Percentiles rank a stretch among this genome's conserved stretches.
Evolutionary conservation across 2,113 vertebrate genomes (phyloP).

Genomic region (Stictonetta naevosa): DNA sequence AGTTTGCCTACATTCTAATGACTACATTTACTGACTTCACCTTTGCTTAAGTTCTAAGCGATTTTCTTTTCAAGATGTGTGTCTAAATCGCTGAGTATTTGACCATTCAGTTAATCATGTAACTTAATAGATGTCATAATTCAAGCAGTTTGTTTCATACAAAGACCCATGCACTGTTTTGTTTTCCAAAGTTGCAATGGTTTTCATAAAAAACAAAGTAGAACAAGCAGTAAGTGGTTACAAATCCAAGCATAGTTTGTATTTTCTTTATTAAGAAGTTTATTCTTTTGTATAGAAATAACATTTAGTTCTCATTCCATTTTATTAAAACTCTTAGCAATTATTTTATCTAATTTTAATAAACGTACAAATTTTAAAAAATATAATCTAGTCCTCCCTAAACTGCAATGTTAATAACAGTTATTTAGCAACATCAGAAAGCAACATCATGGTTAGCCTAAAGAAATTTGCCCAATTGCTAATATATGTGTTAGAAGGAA

Average conservation of each 20-base stretch:
- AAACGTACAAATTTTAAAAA: neutral
- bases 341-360: neutral
- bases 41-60: neutral
- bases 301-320: constrained; percentile 32
- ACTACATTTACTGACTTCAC: neutral
- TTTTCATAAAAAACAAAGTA: constrained; percentile 1
- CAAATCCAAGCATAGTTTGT: constrained; percentile 36
- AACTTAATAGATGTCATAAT: neutral
- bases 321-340: constrained; percentile 45
- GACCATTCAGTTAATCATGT: neutral
- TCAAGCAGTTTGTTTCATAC: constrained; percentile 1
- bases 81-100: neutral
- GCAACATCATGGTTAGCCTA: neutral
- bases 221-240: constrained; percentile 46
- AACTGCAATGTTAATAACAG: neutral
- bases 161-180: neutral
- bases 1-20: neutral
- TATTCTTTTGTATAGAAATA: constrained; percentile 55
- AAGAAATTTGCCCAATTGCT: neutral
- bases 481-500: neutral
- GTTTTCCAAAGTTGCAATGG: neutral
- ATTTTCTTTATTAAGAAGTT: constrained; percentile 55
- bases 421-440: constrained; percentile 6
- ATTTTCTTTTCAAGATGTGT: neutral
- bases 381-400: neutral